Percentiles rank a stretch among this genome's conserved stretches.
phyloP scores from a whole-genome alignment of 2,113 vertebrate genomes.

The Vombatus ursinus region DNA sequence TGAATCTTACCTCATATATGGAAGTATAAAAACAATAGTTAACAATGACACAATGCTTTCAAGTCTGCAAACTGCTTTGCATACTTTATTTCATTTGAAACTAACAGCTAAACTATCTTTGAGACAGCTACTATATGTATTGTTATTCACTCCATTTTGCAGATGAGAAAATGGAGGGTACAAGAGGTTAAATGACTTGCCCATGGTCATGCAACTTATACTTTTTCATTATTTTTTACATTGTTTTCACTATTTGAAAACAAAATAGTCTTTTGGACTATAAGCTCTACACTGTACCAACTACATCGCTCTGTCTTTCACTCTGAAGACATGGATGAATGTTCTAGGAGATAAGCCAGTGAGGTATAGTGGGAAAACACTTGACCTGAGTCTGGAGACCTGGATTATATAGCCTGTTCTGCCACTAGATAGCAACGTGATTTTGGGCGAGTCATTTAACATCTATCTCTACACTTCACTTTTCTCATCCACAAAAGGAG shows the following conservation, averaged over 20 bases:
- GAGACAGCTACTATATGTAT: background rate
- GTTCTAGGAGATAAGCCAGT: background rate
- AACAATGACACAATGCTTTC: background rate
- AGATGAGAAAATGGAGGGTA: background rate
- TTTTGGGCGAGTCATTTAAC: background rate
- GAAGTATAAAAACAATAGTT: constrained; percentile 28
- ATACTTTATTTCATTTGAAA: background rate
- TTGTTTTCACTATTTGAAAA: background rate
- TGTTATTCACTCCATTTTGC: background rate
- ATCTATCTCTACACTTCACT: background rate
- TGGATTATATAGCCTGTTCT: background rate
- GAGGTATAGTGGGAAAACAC: background rate
- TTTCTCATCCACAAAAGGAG: background rate
- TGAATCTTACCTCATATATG: background rate
- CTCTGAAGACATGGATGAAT: background rate
- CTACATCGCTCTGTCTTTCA: background rate
- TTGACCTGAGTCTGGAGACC: background rate
- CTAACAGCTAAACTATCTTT: background rate
- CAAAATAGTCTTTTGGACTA: background rate
- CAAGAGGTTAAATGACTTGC: background rate
- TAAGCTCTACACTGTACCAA: background rate
- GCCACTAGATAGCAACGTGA: background rate
- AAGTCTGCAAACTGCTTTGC: background rate
- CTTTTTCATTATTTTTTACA: no score
- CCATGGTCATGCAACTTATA: background rate